These are phyloP conservation scores for Crocidura indochinensis DNA, from an alignment of 2,797 vertebrate genomes.

Conservation along the genomic window DNA sequence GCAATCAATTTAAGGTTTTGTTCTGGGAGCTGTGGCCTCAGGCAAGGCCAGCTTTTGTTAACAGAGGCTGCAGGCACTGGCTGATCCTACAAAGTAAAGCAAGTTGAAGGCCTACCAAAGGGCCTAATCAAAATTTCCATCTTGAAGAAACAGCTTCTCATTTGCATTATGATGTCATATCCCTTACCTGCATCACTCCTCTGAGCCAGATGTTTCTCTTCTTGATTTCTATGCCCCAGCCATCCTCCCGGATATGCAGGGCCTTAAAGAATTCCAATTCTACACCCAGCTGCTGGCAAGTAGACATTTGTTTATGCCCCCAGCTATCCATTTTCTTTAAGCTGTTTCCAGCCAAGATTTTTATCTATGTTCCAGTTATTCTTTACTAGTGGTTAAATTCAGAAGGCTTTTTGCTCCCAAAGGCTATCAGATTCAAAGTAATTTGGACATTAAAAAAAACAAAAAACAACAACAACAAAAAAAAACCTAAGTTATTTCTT, in stretches of 20 bases:
- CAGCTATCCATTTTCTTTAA: constrained; percentile 77
- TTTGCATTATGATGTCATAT: constrained; percentile 53
- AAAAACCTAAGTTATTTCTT: constrained; percentile 55
- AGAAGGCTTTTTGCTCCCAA: constrained; percentile 58
- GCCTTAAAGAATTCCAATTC: constrained; percentile 39
- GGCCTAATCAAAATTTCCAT: constrained; percentile 69
- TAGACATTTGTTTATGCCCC: constrained; percentile 81
- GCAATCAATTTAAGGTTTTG: constrained; percentile 69
- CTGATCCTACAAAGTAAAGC: constrained; percentile 71
- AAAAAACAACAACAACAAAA: too few species aligned
- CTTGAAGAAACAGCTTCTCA: constrained; percentile 61
- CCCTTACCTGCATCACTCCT: constrained; percentile 19
- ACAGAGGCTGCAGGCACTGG: constrained; percentile 71
- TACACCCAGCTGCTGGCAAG: constrained; percentile 52
- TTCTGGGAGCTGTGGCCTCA: constrained; percentile 72
- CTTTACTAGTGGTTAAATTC: constrained; percentile 72
- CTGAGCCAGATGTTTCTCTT: constrained; percentile 59
- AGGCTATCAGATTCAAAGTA: constrained; percentile 67
- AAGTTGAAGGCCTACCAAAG: constrained; percentile 64
- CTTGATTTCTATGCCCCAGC: constrained; percentile 9
- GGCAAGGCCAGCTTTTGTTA: constrained; percentile 80
- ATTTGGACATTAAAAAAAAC: constrained; percentile 59
- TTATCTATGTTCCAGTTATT: constrained; percentile 66
- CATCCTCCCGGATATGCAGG: constrained; percentile 17
- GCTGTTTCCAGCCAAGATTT: constrained; percentile 75